phyloP scores from a whole-genome alignment of 2,113 vertebrate species.

The Struthio camelus region DNA sequence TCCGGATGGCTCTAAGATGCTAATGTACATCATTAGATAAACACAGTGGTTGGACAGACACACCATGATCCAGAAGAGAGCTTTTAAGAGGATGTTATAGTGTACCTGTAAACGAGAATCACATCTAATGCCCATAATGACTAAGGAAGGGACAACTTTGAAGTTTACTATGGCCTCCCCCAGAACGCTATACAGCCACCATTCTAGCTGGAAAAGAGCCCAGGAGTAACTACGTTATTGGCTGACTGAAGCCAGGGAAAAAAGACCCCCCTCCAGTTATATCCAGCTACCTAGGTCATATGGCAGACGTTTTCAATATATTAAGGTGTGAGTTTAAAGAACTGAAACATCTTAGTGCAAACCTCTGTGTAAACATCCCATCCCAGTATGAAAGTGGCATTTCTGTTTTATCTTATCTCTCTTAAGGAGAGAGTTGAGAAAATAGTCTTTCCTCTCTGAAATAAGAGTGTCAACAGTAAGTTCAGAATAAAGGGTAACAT shows the following conservation, averaged over 20 bases:
- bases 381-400: background rate
- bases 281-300: background rate
- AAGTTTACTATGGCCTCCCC: background rate
- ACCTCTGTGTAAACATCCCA: background rate
- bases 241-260: background rate
- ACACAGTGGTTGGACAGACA: background rate
- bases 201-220: background rate
- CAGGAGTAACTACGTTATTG: background rate
- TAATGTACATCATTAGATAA: background rate
- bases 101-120: background rate
- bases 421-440: background rate
- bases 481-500: background rate
- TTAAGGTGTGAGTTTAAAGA: background rate
- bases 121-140: background rate
- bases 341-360: background rate
- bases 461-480: background rate
- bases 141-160: background rate
- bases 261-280: background rate
- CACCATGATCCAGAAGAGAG: background rate
- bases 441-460: background rate
- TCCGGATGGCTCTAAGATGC: background rate
- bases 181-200: no score
- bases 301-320: background rate
- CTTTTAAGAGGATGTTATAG: background rate
- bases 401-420: background rate